Percentiles rank a stretch among this genome's conserved stretches.
These are phyloP conservation scores for Triplophysa yarkandensis DNA, from an alignment of 2,797 vertebrate genomes.

Conservation along the genomic window DNA sequence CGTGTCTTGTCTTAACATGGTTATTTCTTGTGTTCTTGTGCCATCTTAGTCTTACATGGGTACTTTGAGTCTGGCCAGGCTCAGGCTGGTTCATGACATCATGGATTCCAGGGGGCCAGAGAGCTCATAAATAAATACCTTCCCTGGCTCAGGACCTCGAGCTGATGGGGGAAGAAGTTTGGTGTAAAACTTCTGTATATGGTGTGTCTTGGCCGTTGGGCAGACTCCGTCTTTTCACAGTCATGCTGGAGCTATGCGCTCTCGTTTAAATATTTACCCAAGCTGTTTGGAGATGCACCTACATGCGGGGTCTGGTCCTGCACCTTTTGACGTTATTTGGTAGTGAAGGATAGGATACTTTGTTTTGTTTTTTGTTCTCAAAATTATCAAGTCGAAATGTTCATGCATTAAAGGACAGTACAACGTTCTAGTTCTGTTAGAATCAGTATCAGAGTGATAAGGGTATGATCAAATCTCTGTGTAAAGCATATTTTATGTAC, in stretches of 20 bases:
- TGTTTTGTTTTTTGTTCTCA: neutral
- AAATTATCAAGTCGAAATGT: neutral
- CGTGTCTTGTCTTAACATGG: neutral
- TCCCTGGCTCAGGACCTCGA: constrained; percentile 32
- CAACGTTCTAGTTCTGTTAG: too few species aligned
- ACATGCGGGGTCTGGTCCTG: constrained; percentile 53
- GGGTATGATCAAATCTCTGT: too few species aligned
- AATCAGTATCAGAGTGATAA: too few species aligned
- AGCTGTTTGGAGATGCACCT: constrained; percentile 71
- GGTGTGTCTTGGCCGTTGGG: constrained; percentile 62
- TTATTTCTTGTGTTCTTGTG: constrained; percentile 31
- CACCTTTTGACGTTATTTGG: neutral
- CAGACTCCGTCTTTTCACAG: constrained; percentile 58
- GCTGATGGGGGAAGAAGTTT: constrained; percentile 25
- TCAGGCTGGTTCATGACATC: constrained; percentile 55
- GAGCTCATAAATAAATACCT: constrained; percentile 55
- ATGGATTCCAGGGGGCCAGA: constrained; percentile 52
- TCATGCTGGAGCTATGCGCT: constrained; percentile 69
- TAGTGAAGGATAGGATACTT: neutral
- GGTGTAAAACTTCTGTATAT: constrained; percentile 73
- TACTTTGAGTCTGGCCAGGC: constrained; percentile 51
- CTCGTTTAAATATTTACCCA: constrained; percentile 78
- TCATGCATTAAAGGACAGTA: too few species aligned
- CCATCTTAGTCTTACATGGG: constrained; percentile 25
- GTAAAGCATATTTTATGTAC: too few species aligned